Base-by-base conservation (phyloP, 2,113 vertebrate species). In the Caracal caracal region DNA sequence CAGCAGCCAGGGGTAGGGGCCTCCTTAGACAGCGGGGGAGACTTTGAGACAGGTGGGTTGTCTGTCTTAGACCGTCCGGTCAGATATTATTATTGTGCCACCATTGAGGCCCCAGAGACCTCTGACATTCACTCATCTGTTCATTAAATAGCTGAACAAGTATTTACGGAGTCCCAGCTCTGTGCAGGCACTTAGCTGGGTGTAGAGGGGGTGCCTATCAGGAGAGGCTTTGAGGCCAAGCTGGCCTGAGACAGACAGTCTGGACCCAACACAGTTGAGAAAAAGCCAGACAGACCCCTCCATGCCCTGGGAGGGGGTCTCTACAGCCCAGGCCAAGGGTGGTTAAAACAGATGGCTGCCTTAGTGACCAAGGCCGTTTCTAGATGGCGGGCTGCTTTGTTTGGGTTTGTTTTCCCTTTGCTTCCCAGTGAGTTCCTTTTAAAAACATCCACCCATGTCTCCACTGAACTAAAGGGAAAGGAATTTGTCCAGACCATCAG, bases 361-460 rank as follows among this genome's bases (percentile, higher is more conserved):
- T 75, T 56, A 16, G 28, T 15, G 80, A 85, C 84, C 68, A 85
- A 16, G 30, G 70, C 84, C 0, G 85, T 96, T 86, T 97, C 97
- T 86, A 97, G 85, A 82, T 43, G 92, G 40, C 26, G 79, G 93
- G 86, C n/a, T 65, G 91, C 75, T 68, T 94, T 94, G 96, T 97
- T 96, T 97, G 97, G 95, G 94, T 97, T 95, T 97, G 93, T 98
- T 97, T 97, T 96, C 73, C 73, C 43, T 97, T 80, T 88, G 82
- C 93, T 97, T 97, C 85, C 91, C 92, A 88, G 89, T 63, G 93
- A 90, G 93, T 95, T 92, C 78, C 88, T 95, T 97, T 90, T 76
- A 59, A 94, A 97, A 97, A 97, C 83, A 97, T 93, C 96, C 96
- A 87, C 96, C 97, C 91, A 37, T 85, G 97, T 93, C 88, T 93